A percentile compares a stretch with the other conserved stretches of the same genome.
phyloP scores from a whole-genome alignment of 1,140 invertebrate genomes.

The Brachystomella parvula region DNA sequence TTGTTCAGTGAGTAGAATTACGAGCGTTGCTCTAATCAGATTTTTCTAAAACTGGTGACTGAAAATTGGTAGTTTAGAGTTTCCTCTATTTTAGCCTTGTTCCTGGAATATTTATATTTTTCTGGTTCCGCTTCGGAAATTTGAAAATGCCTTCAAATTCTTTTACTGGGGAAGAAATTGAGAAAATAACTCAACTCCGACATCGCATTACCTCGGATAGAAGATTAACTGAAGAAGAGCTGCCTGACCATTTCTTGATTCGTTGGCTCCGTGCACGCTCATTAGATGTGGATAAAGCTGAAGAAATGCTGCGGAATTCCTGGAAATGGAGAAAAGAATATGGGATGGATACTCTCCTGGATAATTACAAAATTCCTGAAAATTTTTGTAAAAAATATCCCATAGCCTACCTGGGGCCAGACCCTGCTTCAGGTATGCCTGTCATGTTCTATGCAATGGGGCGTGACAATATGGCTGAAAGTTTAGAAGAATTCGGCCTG shows the following conservation, averaged over 20 bases:
- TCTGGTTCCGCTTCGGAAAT: too few relatives aligned
- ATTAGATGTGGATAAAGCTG: slow-evolving; percentile 13
- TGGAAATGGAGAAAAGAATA: slow-evolving; percentile 16
- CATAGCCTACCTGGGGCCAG: background rate
- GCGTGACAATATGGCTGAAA: background rate
- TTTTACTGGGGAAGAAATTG: too few relatives aligned
- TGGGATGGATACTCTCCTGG: background rate
- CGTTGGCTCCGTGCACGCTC: slow-evolving; percentile 18
- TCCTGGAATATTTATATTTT: too few relatives aligned
- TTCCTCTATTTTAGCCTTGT: too few relatives aligned
- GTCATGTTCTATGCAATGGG: slow-evolving; percentile 1
- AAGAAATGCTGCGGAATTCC: slow-evolving; percentile 16
- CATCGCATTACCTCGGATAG: too few relatives aligned
- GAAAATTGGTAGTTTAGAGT: too few relatives aligned
- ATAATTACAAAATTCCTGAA: background rate
- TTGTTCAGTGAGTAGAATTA: too few relatives aligned
- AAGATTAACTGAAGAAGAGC: background rate
- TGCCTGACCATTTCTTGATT: background rate
- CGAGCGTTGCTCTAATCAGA: too few relatives aligned
- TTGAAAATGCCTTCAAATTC: too few relatives aligned
- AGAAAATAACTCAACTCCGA: too few relatives aligned
- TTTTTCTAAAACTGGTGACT: too few relatives aligned
- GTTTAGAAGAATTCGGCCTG: background rate
- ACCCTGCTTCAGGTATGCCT: background rate
- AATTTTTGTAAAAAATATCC: background rate